These are phyloP conservation scores for Carollia perspicillata DNA, from an alignment of 2,113 vertebrate genomes.

Conservation along the genomic window DNA sequence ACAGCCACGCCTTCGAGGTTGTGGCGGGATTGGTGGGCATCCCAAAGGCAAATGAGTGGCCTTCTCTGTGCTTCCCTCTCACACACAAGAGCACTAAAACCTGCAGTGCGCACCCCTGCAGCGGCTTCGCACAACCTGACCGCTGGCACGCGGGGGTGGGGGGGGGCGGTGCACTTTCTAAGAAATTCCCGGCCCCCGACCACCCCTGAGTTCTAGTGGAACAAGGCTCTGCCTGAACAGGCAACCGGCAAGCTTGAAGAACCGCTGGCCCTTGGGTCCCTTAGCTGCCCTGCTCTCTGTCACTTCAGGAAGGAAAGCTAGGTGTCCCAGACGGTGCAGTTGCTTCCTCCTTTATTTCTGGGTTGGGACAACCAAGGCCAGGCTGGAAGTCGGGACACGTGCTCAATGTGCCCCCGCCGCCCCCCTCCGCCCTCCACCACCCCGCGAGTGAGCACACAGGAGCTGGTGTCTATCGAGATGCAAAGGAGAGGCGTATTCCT, in stretches of 20 bases:
- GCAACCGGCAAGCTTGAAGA: neutral
- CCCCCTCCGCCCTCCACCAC: too few relatives aligned
- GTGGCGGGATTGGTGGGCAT: constrained; percentile 63
- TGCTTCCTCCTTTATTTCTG: neutral
- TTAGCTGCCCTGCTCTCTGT: neutral
- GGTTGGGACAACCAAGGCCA: rapidly evolving
- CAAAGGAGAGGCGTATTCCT: neutral
- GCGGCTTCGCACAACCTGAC: constrained; percentile 66
- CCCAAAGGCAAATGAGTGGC: constrained; percentile 68
- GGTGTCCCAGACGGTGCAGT: rapidly evolving
- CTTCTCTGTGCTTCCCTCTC: constrained; percentile 52
- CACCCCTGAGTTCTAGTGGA: constrained; percentile 48
- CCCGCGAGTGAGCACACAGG: neutral
- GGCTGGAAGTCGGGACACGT: neutral
- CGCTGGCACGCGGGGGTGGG: constrained; percentile 19
- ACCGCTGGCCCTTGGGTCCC: constrained; percentile 31
- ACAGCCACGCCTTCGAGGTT: constrained; percentile 44
- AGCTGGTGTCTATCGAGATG: neutral
- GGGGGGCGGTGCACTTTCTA: constrained; percentile 47
- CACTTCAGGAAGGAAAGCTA: neutral
- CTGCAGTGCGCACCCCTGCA: neutral
- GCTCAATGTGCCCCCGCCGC: neutral
- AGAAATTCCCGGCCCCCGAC: constrained; percentile 46
- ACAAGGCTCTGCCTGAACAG: neutral
- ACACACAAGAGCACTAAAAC: neutral